Evolutionary conservation across 2,888 invertebrate genomes (phyloP).

Genomic region (Drosophila nigricruria): DNA sequence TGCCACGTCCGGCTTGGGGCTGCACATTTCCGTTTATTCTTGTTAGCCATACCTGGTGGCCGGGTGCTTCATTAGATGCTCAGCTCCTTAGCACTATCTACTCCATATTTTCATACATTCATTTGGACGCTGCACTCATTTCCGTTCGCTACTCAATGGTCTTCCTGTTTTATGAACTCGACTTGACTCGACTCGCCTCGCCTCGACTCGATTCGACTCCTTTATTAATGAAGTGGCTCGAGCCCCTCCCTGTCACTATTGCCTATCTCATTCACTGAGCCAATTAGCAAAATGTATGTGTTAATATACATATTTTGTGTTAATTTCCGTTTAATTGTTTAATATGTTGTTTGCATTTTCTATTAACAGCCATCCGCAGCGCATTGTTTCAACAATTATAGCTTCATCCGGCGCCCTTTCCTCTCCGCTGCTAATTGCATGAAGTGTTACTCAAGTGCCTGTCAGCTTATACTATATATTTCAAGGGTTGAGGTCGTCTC

Average conservation of each 20-base stretch:
- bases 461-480: slow-evolving; percentile 13
- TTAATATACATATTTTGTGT: slow-evolving; percentile 62
- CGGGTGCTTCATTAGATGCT: slow-evolving; percentile 51
- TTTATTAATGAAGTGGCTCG: slow-evolving; percentile 56
- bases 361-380: slow-evolving; percentile 65
- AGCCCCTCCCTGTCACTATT: slow-evolving; percentile 2
- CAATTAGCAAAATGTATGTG: slow-evolving; percentile 67
- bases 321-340: slow-evolving; percentile 79
- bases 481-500: slow-evolving; percentile 21
- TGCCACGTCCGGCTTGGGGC: slow-evolving; percentile 49
- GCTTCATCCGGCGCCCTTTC: slow-evolving; percentile 37
- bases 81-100: slow-evolving; percentile 31
- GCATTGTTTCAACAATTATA: slow-evolving; percentile 59
- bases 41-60: slow-evolving; percentile 45
- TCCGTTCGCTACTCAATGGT: slow-evolving; percentile 46
- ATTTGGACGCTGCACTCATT: slow-evolving; percentile 61
- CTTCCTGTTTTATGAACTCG: slow-evolving; percentile 45
- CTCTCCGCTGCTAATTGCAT: slow-evolving; percentile 34
- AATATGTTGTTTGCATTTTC: slow-evolving; percentile 77
- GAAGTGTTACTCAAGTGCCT: slow-evolving; percentile 47
- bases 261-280: slow-evolving; percentile 6
- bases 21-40: slow-evolving; percentile 57
- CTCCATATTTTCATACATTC: slow-evolving; percentile 48
- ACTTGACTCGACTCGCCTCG: not conserved
- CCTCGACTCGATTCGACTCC: not conserved